Evolutionary conservation across 2,888 invertebrate genomes (phyloP), one percentile per base, ranked within the genome.

Genomic region (Rhagium mordax): DNA sequence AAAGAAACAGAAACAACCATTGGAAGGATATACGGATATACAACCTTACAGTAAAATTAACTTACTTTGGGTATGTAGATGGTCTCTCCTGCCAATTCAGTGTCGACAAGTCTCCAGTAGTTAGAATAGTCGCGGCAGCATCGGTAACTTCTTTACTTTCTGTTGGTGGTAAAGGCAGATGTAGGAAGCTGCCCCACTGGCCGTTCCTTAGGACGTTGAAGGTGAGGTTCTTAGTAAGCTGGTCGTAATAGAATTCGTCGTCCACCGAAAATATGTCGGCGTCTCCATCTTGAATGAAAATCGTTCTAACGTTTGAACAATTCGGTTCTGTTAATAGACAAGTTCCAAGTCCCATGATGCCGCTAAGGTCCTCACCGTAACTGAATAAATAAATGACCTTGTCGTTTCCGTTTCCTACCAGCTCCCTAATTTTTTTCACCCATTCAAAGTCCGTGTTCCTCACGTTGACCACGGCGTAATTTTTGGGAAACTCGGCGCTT

Each of bases 51-150:
- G n/a, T n/a, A n/a, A 13, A 15, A 41, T n/a, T n/a, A n/a, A 41
- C 74, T 74, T 71, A 81, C 77, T 70, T 74, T 15, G 20, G 15
- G 20, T 69, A 48, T 48, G 70, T 62, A 0, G 67, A 47, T 0
- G 90, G 89, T 0, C 93, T 93, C 85, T 97, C 93, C 10, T 96
- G 87, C 96, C 96, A 96, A 3, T 88, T 90, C 59, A 98, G 84
- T 0, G 95, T 93, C 0, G 95, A 94, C 65, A 98, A 88, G 85
- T 98, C 98, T 66, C 97, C 97, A 3, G 74, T 16, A 5, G 76
- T 74, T 47, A 51, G 33, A 27, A 78, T 65, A 6, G 57, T 41
- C 4, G 71, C 65, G 6, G 76, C 27, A 93, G 91, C 7, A 93
- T 93, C 41, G 91, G 80, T 48, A 8, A 75, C 76, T 8, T 76